Base-by-base conservation (phyloP, 2,888 invertebrate genomes). In the Scaptomyza reducta region DNA sequence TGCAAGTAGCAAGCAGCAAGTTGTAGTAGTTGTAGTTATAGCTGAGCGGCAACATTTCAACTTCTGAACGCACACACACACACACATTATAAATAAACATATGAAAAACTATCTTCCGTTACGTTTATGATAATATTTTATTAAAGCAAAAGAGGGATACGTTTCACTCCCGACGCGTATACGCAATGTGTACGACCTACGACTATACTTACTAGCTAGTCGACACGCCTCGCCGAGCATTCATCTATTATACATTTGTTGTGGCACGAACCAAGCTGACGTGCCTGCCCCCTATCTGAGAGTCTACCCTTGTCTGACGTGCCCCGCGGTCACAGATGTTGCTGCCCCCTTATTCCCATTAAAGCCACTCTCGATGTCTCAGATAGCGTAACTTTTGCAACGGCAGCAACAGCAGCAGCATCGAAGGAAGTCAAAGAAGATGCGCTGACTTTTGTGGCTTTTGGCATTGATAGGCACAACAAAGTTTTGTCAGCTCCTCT, bases 71-170 rank as follows among this genome's bases (percentile, higher is more conserved):
- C 58, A 61, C 45, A 10, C 31, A 31, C 31, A 10, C 31, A 46
- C 29, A 13, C 13, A 33, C 33, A 13, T 64, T 83, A 68, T 65
- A 69, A 65, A 70, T 73, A 81, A 81, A 73, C 88, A 87, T 85
- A 88, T 79, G 84, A 83, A 74, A 79, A 86, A 79, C 87, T 86
- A 77, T 79, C 70, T 72, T 66, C 61, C 71, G 70, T 73, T 82
- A 67, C 77, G 74, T 74, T 88, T 88, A 88, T 86, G 70, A 88
- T 84, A 83, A 84, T 84, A 88, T 88, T 88, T 88, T 88, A 84
- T 84, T 84, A 74, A 82, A 72, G 73, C 57, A 45, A 41, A 45
- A 47, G 41, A 45, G n/a, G 18, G 13, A 22, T 25, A 25, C 27
- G 9, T 22, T 13, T 13, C 42, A 42, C 18, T 6, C 18, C 18